Base-by-base conservation (phyloP, 2,113 vertebrate species). In the Pyxicephalus adspersus region DNA sequence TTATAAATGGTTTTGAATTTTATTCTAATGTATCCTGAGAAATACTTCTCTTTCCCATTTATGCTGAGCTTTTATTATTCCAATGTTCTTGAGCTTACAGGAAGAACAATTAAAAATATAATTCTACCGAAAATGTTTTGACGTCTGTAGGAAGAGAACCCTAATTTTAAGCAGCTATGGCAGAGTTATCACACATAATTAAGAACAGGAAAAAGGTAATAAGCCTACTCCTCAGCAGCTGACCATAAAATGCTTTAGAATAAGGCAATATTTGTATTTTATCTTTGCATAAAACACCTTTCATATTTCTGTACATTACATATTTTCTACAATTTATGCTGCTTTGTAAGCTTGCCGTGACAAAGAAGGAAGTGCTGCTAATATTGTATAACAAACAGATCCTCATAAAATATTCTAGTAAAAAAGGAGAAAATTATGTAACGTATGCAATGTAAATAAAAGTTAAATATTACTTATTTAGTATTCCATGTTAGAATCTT, bases 1-100 rank as follows among this genome's bases (percentile, higher is more conserved):
- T 58, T 58, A 79, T 51, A 79, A n/a, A 67, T 66, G 28, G 22
- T 58, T 79, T 79, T 79, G 25, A 51, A 57, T 76, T 66, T 22
- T 57, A 63, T 76, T 76, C 25, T 61, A 16, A 63, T 61, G 45
- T 63, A 50, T 61, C 73, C 50, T 2, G 55, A 76, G 61, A 61
- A 63, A 31, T 63, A 57, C 73, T 38, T 38, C 34, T 76, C 73
- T 45, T 45, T 45, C 38, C 15, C 38, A 45, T 45, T 8, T 45
- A 45, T 13, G 38, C 38, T 1, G 11, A 13, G 38, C 38, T 11
- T 45, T 45, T 45, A 45, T 2, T 45, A 45, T 45, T 45, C 38
- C 38, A 45, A 45, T 13, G 38, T 15, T 45, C 5, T 45, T 45
- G 38, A 45, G 38, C 7, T 45, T 45, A 45, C 38, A 45, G 38